Base-by-base conservation (phyloP, 2,797 vertebrate species). In the Peromyscus aztecus region DNA sequence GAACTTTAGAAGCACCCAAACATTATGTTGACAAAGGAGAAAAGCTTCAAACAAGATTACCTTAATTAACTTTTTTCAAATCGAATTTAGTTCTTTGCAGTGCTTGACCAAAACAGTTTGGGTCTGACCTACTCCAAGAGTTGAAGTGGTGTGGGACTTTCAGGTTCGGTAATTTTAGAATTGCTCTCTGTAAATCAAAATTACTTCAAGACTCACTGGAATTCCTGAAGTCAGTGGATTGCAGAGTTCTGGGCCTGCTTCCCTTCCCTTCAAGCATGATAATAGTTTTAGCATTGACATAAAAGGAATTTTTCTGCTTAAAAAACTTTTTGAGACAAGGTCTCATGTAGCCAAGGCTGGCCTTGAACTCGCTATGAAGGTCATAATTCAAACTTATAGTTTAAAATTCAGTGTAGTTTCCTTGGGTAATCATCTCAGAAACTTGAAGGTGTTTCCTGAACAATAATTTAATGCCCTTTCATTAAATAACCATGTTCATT, bases 401-500 rank as follows among this genome's bases (percentile, higher is more conserved):
- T 49, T 49, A 31, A 77, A 77, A 77, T 52, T 77, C 16, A 77
- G n/a, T n/a, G 31, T 81, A 55, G 34, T 81, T 57, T 57, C 52
- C 34, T 81, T 52, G 37, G 6, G 21, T 57, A 81, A 81, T 57
- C 34, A 57, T 81, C 52, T 57, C 52, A 81, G 49, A 81, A 57
- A 19, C 55, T 57, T 81, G 78, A 78, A 78, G 63, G 65, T 90
- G 21, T 78, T 96, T 96, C 85, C 80, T 91, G 63, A 37, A 69
- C 92, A 97, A 40, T 87, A 63, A 93, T 65, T 90, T 84, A 94
- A 31, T 69, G 67, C 91, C 57, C 84, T 80, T 34, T 86, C 92
- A 93, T 94, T 90, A 95, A 81, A 55, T 55, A 94, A 37, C 4
- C 71, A 46, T 73, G 16, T 93, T 96, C 65, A 88, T 94, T 94